These are phyloP conservation scores for Spatulosminthurus flaviceps DNA, from an alignment of 2,888 invertebrate genomes.

Conservation along the genomic window DNA sequence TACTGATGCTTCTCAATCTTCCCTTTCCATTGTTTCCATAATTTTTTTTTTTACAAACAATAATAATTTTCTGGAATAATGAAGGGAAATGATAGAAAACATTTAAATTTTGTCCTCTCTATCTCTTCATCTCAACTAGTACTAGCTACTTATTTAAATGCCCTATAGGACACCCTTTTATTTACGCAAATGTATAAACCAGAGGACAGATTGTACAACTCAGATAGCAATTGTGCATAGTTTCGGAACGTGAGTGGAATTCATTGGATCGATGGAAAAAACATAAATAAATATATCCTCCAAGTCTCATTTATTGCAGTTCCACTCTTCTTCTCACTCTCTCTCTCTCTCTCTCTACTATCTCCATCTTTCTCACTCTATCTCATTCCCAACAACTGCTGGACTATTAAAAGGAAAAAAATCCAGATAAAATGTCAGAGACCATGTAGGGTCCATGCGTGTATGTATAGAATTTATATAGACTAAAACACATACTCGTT, in stretches of 20 bases:
- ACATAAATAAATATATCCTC: slow-evolving; percentile 8
- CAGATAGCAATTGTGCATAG: slow-evolving; percentile 12
- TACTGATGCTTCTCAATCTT: too few species aligned
- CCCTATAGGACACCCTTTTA: too few species aligned
- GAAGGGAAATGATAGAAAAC: too few species aligned
- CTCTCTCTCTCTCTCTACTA: not conserved
- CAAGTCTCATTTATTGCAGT: slow-evolving; percentile 19
- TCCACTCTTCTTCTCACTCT: slow-evolving; percentile 11
- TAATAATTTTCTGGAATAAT: too few species aligned
- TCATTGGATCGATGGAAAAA: slow-evolving; percentile 31
- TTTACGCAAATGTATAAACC: too few species aligned
- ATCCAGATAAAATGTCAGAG: slow-evolving; percentile 2
- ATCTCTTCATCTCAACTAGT: too few species aligned
- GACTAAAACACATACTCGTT: not conserved
- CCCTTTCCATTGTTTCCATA: too few species aligned
- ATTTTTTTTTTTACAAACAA: too few species aligned
- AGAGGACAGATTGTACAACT: not conserved
- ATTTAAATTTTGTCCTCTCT: too few species aligned
- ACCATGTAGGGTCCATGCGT: not conserved
- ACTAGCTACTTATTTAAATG: too few species aligned
- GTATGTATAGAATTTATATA: not conserved
- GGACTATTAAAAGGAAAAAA: slow-evolving; percentile 10
- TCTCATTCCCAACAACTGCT: not conserved
- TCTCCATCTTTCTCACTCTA: not conserved
- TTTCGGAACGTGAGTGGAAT: slow-evolving; percentile 32